phyloP scores from a whole-genome alignment of 2,888 invertebrate genomes.

The Acanthosepion pharaonis region DNA sequence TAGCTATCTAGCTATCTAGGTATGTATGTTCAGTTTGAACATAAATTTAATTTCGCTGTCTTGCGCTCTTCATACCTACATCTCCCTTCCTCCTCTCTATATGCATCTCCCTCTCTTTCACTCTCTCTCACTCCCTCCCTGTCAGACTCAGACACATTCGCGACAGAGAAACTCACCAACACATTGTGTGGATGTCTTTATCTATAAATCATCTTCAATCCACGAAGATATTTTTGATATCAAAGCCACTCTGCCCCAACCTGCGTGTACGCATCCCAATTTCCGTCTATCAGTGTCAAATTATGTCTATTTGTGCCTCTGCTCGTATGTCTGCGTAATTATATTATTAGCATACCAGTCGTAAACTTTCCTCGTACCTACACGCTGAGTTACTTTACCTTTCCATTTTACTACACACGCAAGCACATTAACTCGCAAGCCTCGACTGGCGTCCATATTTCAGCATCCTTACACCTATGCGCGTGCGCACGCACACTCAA shows the following conservation, averaged over 20 bases:
- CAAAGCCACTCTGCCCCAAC: conserved; percentile 5
- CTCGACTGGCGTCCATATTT: background rate
- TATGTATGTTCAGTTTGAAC: no score
- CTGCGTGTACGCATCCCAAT: background rate
- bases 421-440: background rate
- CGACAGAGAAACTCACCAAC: no score
- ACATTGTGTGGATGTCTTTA: no score
- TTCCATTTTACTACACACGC: background rate
- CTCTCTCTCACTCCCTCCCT: no score
- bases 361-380: background rate
- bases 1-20: no score
- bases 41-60: no score
- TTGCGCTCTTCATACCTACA: no score
- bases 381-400: background rate
- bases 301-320: background rate
- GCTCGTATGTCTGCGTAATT: background rate
- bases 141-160: no score
- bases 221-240: background rate
- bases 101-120: no score
- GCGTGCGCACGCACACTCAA: background rate
- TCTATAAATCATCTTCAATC: background rate
- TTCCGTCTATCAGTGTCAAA: conserved; percentile 21
- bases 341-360: background rate
- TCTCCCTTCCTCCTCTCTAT: no score
- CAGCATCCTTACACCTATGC: background rate